phyloP scores from a whole-genome alignment of 1,140 invertebrate species.

The Augochlora pura region DNA sequence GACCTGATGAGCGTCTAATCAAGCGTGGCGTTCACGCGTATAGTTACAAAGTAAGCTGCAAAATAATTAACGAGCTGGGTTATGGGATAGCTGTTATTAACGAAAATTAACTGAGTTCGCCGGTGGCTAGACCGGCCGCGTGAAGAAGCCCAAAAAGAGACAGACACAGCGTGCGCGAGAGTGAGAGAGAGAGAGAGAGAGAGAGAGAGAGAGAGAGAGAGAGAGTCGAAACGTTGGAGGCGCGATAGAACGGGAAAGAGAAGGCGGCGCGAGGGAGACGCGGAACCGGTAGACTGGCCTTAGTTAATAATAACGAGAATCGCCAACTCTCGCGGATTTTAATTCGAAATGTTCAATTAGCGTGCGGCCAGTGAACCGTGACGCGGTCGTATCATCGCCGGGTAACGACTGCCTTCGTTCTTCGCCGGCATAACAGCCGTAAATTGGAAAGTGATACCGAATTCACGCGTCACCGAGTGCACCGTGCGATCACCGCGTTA shows the following conservation, averaged over 20 bases:
- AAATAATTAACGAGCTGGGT: conserved; percentile 29
- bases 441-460: conserved; percentile 65
- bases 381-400: conserved; percentile 55
- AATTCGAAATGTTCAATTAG: conserved; percentile 62
- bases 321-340: conserved; percentile 52
- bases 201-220: not conserved
- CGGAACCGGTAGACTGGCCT: not conserved
- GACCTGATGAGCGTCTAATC: conserved; percentile 26
- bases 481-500: conserved; percentile 56
- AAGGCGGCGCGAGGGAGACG: no score
- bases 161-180: not conserved
- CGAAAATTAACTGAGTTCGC: conserved; percentile 26
- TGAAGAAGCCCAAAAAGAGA: not conserved
- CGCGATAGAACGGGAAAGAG: not conserved
- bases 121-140: not conserved
- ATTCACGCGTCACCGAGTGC: conserved; percentile 56
- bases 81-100: conserved; percentile 15
- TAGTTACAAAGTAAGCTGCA: conserved; percentile 12
- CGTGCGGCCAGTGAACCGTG: conserved; percentile 50
- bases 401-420: conserved; percentile 60
- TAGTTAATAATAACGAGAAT: conserved; percentile 50
- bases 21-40: not conserved
- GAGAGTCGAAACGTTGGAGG: not conserved
- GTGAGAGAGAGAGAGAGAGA: not conserved
- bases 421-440: conserved; percentile 46